Percentiles rank a stretch among this genome's conserved stretches.
These are phyloP conservation scores for Limnephilus lunatus DNA, from an alignment of 2,888 invertebrate genomes.

Conservation along the genomic window DNA sequence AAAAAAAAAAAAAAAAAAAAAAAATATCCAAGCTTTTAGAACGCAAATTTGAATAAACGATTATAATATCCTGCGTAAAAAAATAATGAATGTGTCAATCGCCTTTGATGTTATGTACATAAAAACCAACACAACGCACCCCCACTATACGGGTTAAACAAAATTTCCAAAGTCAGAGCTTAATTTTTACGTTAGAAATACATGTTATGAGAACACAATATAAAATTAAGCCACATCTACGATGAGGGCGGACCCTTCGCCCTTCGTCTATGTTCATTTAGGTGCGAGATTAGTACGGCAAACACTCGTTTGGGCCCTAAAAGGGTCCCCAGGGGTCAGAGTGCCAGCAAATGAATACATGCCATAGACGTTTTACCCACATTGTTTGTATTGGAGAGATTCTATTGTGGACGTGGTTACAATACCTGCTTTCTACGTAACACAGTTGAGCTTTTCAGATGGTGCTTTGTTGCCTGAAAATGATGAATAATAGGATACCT, in stretches of 20 bases:
- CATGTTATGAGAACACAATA: neutral
- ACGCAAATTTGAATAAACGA: neutral
- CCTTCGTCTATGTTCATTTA: conserved; percentile 12
- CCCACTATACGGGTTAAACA: too few species aligned
- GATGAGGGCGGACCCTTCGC: neutral
- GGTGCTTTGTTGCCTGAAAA: neutral
- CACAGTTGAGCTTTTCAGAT: neutral
- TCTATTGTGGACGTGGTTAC: neutral
- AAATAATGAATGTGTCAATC: neutral
- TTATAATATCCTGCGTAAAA: neutral
- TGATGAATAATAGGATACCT: neutral
- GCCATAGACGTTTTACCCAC: neutral
- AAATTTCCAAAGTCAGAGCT: neutral
- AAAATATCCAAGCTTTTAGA: neutral
- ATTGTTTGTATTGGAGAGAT: neutral
- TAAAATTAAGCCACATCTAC: neutral
- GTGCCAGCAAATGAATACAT: neutral
- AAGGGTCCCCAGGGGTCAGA: neutral
- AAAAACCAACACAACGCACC: neutral
- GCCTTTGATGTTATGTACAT: neutral
- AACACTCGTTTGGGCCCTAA: conserved; percentile 19
- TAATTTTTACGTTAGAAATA: neutral
- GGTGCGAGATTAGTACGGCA: conserved; percentile 25
- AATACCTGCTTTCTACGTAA: neutral
- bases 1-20: too few species aligned